Evolutionary conservation across 2,113 vertebrate species (phyloP).

Genomic region (Chaetura pelagica): DNA sequence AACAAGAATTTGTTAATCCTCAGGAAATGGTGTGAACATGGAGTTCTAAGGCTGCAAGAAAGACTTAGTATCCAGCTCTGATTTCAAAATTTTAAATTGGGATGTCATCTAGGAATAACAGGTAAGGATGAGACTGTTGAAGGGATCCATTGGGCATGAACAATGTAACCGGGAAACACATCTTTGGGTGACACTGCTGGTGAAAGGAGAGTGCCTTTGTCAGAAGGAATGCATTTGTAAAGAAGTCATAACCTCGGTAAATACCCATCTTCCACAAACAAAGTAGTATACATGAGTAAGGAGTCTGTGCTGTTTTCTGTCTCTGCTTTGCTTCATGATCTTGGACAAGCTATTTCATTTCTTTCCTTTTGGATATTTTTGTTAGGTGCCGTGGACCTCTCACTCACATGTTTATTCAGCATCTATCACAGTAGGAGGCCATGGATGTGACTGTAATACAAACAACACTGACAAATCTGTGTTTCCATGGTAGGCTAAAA

Average conservation of each 20-base stretch:
- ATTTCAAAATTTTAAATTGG: background rate
- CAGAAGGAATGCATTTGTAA: background rate
- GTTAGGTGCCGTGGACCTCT: background rate
- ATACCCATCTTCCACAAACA: background rate
- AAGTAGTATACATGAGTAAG: background rate
- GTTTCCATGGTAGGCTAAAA: slow-evolving; percentile 47
- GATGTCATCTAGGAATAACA: background rate
- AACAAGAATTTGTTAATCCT: background rate
- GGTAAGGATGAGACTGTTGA: background rate
- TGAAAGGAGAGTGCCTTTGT: background rate
- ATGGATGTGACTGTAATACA: slow-evolving; percentile 45
- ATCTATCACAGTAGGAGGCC: slow-evolving; percentile 25
- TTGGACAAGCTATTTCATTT: slow-evolving; percentile 16
- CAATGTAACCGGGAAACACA: background rate
- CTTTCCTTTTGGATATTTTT: slow-evolving; percentile 31
- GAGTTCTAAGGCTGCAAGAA: background rate
- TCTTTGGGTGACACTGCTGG: background rate
- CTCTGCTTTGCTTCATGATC: background rate
- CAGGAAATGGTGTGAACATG: background rate
- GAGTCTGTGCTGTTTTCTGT: background rate
- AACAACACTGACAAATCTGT: slow-evolving; percentile 16
- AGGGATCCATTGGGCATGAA: background rate
- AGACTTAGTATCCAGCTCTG: background rate
- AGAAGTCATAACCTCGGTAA: background rate
- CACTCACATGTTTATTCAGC: slow-evolving; percentile 36